These are phyloP conservation scores for Calliopum simillimum DNA, from an alignment of 2,888 invertebrate species.

Conservation along the genomic window DNA sequence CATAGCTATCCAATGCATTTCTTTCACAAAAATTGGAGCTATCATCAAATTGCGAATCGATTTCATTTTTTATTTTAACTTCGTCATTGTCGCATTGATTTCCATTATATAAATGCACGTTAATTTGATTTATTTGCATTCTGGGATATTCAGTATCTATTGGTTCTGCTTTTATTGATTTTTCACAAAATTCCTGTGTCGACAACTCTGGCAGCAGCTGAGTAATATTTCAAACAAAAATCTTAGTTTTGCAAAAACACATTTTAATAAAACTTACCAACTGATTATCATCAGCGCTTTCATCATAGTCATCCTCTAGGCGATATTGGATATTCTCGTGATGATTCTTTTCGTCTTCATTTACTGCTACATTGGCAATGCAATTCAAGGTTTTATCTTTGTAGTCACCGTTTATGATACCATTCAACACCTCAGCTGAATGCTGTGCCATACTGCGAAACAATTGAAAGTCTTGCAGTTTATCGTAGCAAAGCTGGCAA, in stretches of 20 bases:
- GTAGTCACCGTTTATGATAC: slow-evolving; percentile 33
- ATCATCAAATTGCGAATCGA: slow-evolving; percentile 34
- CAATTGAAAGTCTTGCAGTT: slow-evolving; percentile 54
- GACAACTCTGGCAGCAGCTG: slow-evolving; percentile 48
- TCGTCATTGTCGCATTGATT: slow-evolving; percentile 5
- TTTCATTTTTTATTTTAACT: slow-evolving; percentile 27
- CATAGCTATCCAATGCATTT: slow-evolving; percentile 22
- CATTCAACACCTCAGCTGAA: slow-evolving; percentile 48
- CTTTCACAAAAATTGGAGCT: slow-evolving; percentile 32
- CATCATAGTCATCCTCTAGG: slow-evolving; percentile 20
- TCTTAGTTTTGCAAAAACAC: neutral
- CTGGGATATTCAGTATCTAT: slow-evolving; percentile 35
- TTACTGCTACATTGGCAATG: neutral
- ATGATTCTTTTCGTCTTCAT: slow-evolving; percentile 1
- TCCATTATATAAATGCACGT: slow-evolving; percentile 30
- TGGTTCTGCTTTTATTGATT: slow-evolving; percentile 46
- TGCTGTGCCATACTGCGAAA: slow-evolving; percentile 52
- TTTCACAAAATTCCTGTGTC: slow-evolving; percentile 31
- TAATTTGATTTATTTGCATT: slow-evolving; percentile 33
- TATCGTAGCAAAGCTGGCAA: slow-evolving; percentile 55
- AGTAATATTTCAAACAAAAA: neutral
- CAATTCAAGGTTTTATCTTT: neutral
- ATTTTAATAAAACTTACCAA: slow-evolving; percentile 41
- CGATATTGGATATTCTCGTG: neutral
- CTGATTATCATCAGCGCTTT: slow-evolving; percentile 43